Conservation (phyloP, 2,888 invertebrate species). For the Tipula helvola region DNA sequence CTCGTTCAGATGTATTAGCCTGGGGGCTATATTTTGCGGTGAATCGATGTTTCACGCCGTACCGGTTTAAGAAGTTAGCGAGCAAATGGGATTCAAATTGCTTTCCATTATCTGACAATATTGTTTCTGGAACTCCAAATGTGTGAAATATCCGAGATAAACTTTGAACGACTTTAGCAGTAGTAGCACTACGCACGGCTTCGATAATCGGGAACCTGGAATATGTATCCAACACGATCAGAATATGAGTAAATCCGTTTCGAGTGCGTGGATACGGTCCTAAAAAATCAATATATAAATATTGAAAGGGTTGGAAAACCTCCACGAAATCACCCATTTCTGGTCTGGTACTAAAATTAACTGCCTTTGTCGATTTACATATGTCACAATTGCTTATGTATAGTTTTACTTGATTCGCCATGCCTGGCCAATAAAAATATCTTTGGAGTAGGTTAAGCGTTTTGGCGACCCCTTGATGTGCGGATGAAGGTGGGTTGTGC, state of each 20-base stretch:
- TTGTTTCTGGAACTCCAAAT: too few species aligned
- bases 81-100: background rate
- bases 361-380: background rate
- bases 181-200: background rate
- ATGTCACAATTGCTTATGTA: background rate
- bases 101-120: too few species aligned
- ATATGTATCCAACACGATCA: background rate
- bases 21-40: background rate
- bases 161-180: background rate
- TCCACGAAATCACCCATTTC: background rate
- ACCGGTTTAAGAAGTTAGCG: background rate
- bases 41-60: background rate
- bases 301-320: background rate
- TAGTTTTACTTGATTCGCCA: background rate
- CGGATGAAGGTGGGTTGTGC: background rate
- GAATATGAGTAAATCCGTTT: background rate
- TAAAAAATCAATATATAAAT: too few species aligned
- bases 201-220: background rate
- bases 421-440: background rate
- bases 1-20: background rate
- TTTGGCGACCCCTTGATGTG: background rate
- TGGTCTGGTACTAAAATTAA: background rate
- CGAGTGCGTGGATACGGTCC: background rate
- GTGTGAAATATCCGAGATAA: background rate
- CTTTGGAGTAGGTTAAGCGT: background rate